phyloP scores from a whole-genome alignment of 2,113 vertebrate genomes.

The Rhinolophus sinicus region DNA sequence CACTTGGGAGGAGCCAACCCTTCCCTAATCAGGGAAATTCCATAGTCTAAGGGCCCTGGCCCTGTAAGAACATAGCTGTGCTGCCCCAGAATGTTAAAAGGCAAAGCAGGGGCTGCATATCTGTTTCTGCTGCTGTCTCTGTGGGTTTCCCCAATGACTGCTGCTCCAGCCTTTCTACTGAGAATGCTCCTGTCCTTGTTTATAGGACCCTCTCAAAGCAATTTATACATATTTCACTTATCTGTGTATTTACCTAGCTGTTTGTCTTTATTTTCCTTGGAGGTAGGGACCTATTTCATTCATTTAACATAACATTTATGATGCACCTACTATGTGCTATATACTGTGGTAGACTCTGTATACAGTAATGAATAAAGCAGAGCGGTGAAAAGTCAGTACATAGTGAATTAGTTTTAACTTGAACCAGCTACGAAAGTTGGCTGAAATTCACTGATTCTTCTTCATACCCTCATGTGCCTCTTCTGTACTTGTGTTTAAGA shows the following conservation, averaged over 20 bases:
- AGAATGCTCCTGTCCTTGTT: not conserved
- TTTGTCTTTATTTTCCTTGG: not conserved
- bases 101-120: not conserved
- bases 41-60: not conserved
- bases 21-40: not conserved
- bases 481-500: not conserved
- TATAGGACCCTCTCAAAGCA: not conserved
- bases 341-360: not conserved
- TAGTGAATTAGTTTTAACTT: not conserved
- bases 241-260: not conserved
- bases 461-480: not conserved
- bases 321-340: not conserved
- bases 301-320: not conserved
- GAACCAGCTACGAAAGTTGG: not conserved
- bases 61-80: not conserved
- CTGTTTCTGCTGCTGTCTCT: not conserved
- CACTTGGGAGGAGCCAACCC: not conserved
- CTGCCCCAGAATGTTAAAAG: not conserved
- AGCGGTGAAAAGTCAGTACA: not conserved
- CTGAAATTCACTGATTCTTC: not conserved
- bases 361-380: not conserved
- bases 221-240: not conserved
- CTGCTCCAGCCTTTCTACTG: not conserved
- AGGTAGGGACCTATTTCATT: not conserved
- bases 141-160: not conserved